phyloP scores from a whole-genome alignment of 2,797 vertebrate species.

The Nyctibius grandis region DNA sequence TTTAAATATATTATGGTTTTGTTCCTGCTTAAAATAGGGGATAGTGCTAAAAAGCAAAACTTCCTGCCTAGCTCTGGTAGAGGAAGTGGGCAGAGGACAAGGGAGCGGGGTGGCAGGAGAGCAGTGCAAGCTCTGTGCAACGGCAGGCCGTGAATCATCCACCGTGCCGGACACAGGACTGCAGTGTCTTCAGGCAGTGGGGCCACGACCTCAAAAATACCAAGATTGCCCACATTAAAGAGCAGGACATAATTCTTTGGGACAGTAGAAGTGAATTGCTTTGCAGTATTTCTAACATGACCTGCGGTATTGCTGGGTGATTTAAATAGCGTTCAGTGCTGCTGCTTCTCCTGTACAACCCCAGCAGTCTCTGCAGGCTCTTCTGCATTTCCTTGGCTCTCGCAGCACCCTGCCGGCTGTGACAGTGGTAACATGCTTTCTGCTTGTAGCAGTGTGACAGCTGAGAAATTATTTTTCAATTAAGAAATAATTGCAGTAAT shows the following conservation, averaged over 20 bases:
- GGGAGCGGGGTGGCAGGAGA: not conserved
- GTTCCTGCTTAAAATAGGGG: conserved; percentile 4
- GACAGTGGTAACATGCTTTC: not conserved
- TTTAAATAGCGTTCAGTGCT: not conserved
- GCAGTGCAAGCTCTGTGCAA: not conserved
- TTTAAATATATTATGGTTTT: not conserved
- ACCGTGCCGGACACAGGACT: rapidly evolving
- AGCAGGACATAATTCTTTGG: not conserved
- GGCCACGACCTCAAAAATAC: not conserved
- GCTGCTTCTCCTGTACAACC: not conserved
- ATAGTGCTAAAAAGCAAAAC: conserved; percentile 19
- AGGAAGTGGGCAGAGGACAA: conserved; percentile 16
- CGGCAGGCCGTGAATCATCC: not conserved
- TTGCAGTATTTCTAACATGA: not conserved
- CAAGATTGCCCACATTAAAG: not conserved
- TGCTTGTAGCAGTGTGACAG: not conserved
- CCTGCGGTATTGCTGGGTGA: not conserved
- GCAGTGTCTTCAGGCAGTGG: not conserved
- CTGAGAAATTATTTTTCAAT: conserved; percentile 24
- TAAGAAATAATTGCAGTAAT: conserved; percentile 4
- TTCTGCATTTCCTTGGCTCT: not conserved
- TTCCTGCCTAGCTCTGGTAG: conserved; percentile 6
- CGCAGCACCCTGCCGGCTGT: rapidly evolving
- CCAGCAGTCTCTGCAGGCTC: not conserved
- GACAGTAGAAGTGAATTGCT: not conserved